Percentiles rank a stretch among this genome's conserved stretches.
phyloP scores from a whole-genome alignment of 2,797 vertebrate species.

The Pogonophryne albipinna region DNA sequence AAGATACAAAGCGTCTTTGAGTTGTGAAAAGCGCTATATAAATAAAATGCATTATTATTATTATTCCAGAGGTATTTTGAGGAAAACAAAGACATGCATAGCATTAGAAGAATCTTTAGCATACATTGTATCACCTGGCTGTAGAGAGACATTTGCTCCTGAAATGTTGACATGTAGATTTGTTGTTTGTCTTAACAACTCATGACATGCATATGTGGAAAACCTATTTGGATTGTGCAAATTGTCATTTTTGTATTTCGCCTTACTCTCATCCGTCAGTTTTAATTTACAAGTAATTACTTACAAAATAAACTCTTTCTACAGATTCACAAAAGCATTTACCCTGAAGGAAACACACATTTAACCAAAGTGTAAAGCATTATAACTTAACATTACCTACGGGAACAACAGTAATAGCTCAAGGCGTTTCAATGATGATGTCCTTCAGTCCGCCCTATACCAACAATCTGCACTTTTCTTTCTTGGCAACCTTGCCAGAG shows the following conservation, averaged over 20 bases:
- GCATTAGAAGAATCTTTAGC: slow-evolving; percentile 24
- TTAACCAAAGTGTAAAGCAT: slow-evolving; percentile 12
- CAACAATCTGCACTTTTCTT: slow-evolving; percentile 31
- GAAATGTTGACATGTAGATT: slow-evolving; percentile 16
- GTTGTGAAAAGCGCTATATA: too few species aligned
- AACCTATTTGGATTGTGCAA: slow-evolving; percentile 19
- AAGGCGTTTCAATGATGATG: slow-evolving; percentile 32
- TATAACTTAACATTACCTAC: slow-evolving; percentile 14
- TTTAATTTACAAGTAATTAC: slow-evolving; percentile 25
- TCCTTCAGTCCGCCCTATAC: slow-evolving; percentile 39
- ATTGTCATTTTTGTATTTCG: background rate
- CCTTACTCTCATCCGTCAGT: slow-evolving; percentile 1
- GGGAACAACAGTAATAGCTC: slow-evolving; percentile 15
- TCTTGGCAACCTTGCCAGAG: slow-evolving; percentile 13
- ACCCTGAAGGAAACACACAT: slow-evolving; percentile 24
- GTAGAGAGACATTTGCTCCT: background rate
- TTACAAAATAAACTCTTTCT: background rate
- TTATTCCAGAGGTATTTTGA: slow-evolving; percentile 34
- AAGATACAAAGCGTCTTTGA: too few species aligned
- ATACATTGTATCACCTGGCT: slow-evolving; percentile 26
- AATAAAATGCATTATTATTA: too few species aligned
- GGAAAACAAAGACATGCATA: slow-evolving; percentile 42
- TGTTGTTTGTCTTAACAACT: slow-evolving; percentile 7
- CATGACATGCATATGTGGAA: background rate
- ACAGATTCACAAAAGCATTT: background rate